Base-by-base conservation (phyloP, 2,113 vertebrate genomes). In the Oceanodroma tethys region DNA sequence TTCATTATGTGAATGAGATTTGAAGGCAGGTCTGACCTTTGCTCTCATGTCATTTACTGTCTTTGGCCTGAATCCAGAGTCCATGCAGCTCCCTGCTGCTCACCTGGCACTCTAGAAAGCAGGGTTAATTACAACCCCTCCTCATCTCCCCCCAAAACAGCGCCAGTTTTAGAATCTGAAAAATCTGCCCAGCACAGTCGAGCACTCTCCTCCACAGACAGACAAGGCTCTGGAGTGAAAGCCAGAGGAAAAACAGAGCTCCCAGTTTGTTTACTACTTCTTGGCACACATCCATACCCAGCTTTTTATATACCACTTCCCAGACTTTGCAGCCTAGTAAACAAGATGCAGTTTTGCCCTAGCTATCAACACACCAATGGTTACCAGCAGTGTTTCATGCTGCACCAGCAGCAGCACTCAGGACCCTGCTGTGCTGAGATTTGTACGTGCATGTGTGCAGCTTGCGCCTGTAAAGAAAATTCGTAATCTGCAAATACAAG, bases 201-300 rank as follows among this genome's bases (percentile, higher is more conserved):
- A 62, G 71, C 76, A 16, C 26, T 63, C 75, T 88, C 38, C 81
- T 89, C 13, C 95, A 25, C 73, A 95, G 52, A 12, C 68, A 87
- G 78, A 50, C 47, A 16, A 7, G 23, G 79, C 85, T 94, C 30
- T 7, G 74, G 68, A 71, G 91, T 13, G 83, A 92, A 81, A 97
- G 80, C 72, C 88, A 90, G 90, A 88, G 83, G 65, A 42, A 94
- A 92, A 97, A 91, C 80, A 93, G 89, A 95, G 94, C 79, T 96
- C 84, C 73, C 89, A 17, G 88, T 95, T 95, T 97, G 94, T 97
- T 97, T 97, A 96, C 97, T 97, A 94, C 94, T 91, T 95, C 87
- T 23, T 97, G 97, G 95, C 96, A 93, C 53, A 3, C 53, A 15
- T 95, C 96, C 97, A 97, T 55, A 13, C 42, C 81, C 88, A 2